phyloP scores from a whole-genome alignment of 2,888 invertebrate species.

The Pomacea canaliculata region DNA sequence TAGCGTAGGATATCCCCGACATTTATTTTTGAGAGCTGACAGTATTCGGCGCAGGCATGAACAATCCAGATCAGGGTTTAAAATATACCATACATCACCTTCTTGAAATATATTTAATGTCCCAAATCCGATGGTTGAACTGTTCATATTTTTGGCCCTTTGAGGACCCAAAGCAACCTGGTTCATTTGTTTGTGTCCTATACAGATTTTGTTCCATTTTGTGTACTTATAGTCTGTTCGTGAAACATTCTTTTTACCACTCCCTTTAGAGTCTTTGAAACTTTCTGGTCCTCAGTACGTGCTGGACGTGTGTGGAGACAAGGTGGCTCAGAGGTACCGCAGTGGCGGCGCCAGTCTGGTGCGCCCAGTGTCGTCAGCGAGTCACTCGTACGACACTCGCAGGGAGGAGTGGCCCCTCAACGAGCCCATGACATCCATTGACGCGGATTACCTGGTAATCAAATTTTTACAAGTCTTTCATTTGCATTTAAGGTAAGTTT shows the following conservation, averaged over 20 bases:
- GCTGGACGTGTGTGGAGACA: constrained; percentile 44
- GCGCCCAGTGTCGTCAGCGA: constrained; percentile 78
- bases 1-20: no score
- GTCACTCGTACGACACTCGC: constrained; percentile 80
- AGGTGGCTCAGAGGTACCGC: constrained; percentile 40
- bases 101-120: no score
- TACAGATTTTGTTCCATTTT: no score
- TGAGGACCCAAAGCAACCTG: no score
- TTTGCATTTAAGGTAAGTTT: no score
- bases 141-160: neutral
- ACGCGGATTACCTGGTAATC: constrained; percentile 72
- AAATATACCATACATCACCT: neutral
- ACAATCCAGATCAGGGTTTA: neutral
- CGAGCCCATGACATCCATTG: constrained; percentile 81
- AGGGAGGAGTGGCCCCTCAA: constrained; percentile 80
- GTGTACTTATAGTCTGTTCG: neutral
- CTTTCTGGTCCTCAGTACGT: constrained; percentile 47
- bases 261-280: neutral
- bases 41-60: neutral
- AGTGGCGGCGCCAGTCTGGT: constrained; percentile 49
- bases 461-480: no score
- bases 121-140: no score
- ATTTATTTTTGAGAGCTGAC: no score
- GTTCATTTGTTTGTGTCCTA: no score
- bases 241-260: neutral